Base-by-base conservation (phyloP, 2,888 invertebrate species). In the Calameuta idolon region DNA sequence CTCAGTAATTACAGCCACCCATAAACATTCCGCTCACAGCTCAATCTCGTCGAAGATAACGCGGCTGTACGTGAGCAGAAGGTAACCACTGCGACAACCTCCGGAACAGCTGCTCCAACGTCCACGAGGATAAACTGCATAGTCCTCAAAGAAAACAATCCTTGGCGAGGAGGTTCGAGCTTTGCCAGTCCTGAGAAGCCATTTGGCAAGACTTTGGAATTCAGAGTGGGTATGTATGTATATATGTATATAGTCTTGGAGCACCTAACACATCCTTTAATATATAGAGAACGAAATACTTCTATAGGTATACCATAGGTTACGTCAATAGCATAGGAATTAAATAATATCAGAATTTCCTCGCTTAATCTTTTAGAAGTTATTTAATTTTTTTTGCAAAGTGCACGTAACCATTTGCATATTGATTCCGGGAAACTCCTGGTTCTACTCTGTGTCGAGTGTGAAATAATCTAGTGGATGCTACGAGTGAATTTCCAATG, bases 1-100 rank as follows among this genome's bases (percentile, higher is more conserved):
- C 84, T 84, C 85, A 83, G 89, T 89, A 89, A 90, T 90, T 89
- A 89, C 89, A 83, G 80, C 82, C 80, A 74, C 84, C 84, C 85
- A 86, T 87, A 89, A 88, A 88, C 87, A 88, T 88, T 85, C 83
- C 83, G 83, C 84, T 87, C 87, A 86, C 83, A 84, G 86, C 85
- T 89, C 86, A 88, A 88, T 89, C 88, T 86, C 84, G 81, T 81
- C 80, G 80, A 84, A 82, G 82, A 83, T 73, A 78, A 71, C 71
- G 68, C 37, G 31, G 75, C 71, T 74, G 37, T 69, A 74, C n/a
- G 69, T n/a, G 69, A 34, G 55, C 23, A 23, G 55, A 23, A 55
- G 55, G 55, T 55, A 55, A 55, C 55, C 55, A 55, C 55, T 55
- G 55, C 23, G 55, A 55, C 55, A 55, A 55, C 55, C 80, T 79